A percentile compares a stretch with the other conserved stretches of the same genome.
Evolutionary conservation across 2,797 vertebrate species (phyloP).

Genomic region (Ptychadena robeensis): DNA sequence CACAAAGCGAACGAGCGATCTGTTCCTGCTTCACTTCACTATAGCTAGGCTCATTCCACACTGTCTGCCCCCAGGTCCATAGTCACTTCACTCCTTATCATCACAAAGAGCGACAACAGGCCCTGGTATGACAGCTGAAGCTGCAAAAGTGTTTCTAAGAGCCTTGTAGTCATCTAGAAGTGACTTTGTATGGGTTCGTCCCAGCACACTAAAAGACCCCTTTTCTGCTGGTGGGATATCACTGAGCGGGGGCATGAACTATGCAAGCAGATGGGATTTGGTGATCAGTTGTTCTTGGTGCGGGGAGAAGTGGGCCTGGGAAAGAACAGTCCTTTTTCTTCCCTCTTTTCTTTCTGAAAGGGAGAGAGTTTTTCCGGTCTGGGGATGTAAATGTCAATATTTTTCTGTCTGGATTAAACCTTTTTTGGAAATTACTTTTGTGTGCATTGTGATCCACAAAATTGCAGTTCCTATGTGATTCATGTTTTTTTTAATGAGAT

Average conservation of each 20-base stretch:
- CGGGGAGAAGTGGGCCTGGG: not conserved
- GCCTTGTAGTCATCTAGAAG: too few species aligned
- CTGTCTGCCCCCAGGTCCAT: not conserved
- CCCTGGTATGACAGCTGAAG: not conserved
- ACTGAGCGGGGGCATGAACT: not conserved
- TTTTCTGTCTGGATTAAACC: conserved; percentile 58
- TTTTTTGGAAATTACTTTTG: conserved; percentile 44
- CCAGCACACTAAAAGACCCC: not conserved
- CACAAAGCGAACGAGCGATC: conserved; percentile 7
- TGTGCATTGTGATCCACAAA: not conserved
- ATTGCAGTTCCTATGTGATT: too few species aligned
- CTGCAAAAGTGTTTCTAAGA: not conserved
- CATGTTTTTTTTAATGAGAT: too few species aligned
- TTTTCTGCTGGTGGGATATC: not conserved
- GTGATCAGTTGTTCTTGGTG: not conserved
- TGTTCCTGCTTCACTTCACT: conserved; percentile 7
- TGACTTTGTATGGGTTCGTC: not conserved
- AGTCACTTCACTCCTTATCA: not conserved
- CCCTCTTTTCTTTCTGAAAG: conserved; percentile 9
- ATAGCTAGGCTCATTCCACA: not conserved
- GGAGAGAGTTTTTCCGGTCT: not conserved
- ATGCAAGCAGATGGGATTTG: not conserved
- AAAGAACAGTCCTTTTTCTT: conserved; percentile 13
- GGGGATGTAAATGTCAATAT: conserved; percentile 31
- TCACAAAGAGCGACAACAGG: not conserved